Evolutionary conservation across 2,113 vertebrate genomes (phyloP), one percentile per base, ranked within the genome.

Genomic region (Plestiodon gilberti): DNA sequence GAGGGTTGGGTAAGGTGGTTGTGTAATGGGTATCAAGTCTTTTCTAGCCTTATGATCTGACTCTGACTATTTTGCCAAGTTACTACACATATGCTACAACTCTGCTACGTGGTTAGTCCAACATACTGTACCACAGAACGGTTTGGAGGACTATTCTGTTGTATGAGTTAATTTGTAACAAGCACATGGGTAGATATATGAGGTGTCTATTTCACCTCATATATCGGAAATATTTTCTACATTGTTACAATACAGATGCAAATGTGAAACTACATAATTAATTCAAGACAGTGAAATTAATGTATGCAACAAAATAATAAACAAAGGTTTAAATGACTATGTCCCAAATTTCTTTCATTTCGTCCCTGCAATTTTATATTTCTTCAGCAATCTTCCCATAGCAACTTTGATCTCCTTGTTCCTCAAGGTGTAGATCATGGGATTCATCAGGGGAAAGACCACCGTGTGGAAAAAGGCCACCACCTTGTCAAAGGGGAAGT

Each of bases 351-450:
- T 67, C 7, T 67, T n/a, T n/a, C 15, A 13, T 67, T 67, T 67
- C 13, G 2, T 30, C 64, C 64, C 64, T 67, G 11, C 55, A 57
- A 57, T 30, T 18, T 25, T 3, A 23, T 30, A 55, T 52, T 33
- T 65, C 40, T 48, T 76, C 14, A 84, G 30, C 33, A 65, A 30
- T 84, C 71, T 89, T 23, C 67, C 18, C 20, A 89, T 82, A n/a
- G 84, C 67, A 4, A 38, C 35, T 33, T 78, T 78, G 80, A 89
- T 81, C 62, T 86, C 88, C 20, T 89, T 81, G 75, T 89, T 89
- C 59, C 83, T 86, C 52, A 89, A n/a, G 1, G 78, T 85, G 57
- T 89, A 89, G 40, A 89, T 89, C n/a, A 83, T 69, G 25, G 88
- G 88, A 48, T 89, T 89, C 61, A 86, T 71, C 79, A 86, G 69